Base-by-base conservation (phyloP, 1,140 invertebrate genomes). In the Apolygus lucorum region DNA sequence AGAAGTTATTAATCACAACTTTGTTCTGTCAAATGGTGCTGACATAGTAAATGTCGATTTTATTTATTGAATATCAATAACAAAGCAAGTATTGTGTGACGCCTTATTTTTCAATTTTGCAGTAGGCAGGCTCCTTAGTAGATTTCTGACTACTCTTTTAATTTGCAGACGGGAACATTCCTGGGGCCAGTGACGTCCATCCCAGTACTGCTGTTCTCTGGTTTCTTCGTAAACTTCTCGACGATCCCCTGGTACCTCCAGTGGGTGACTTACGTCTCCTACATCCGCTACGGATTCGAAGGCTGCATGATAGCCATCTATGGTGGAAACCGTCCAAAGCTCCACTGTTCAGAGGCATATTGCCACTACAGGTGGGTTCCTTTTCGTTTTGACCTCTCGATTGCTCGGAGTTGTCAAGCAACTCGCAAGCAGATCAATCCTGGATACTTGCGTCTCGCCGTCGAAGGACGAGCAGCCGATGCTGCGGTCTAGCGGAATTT, bases 221-320 rank as follows among this genome's bases (percentile, higher is more conserved):
- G 94, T 0, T 98, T 97, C 79, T 95, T 95, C 76, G 88, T 96
- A 1, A 87, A 89, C 13, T 88, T 93, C 73, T 85, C 88, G 42
- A 93, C 95, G 70, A 96, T 95, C 1, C 94, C 94, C 0, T 76
- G 79, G 0, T 81, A 85, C 1, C 90, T 97, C 75, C 85, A 88
- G 68, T 96, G 93, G 93, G 80, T 97, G 68, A 92, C 92, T 73
- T 89, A 94, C 76, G 82, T 93, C 59, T 95, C 92, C 1, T 97
- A 96, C 76, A 91, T 95, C 76, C 84, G 93, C 92, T 42, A 87
- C 90, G 8, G 70, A 4, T 96, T 96, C 77, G 93, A 96, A 76
- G 89, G 89, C 14, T 79, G 89, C 0, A 78, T 91, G 0, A 86
- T 88, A 74, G 85, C 87, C 0, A 82, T 91, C 11, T 96, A 95